Conservation (phyloP, 1,140 invertebrate species). For the Diorhabda sublineata region DNA sequence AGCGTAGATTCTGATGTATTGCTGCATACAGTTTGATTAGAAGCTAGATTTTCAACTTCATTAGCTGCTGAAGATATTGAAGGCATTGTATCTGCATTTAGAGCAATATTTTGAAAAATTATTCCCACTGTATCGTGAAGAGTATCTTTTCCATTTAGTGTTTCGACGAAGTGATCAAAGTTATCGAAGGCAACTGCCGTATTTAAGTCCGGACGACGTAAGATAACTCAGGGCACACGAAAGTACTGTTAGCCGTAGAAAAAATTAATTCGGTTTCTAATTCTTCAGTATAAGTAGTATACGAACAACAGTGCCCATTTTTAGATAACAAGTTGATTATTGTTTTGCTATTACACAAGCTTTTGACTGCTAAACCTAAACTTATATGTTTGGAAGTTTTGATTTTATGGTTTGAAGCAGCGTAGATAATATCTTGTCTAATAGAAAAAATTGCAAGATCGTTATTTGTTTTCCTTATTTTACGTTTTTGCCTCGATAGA, state of each 20-base stretch:
- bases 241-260: constrained; percentile 9
- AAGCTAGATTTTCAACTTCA: neutral
- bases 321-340: too few species aligned
- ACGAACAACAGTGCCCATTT: too few species aligned
- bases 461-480: constrained; percentile 10
- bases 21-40: neutral
- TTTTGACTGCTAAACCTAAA: too few species aligned
- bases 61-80: neutral
- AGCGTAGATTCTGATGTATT: neutral
- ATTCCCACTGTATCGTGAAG: too few species aligned
- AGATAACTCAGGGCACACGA: constrained; percentile 3
- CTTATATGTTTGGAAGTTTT: constrained; percentile 7
- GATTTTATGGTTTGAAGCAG: constrained; percentile 12
- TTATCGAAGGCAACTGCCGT: neutral
- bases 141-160: too few species aligned
- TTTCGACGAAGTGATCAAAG: neutral
- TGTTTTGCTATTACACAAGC: too few species aligned
- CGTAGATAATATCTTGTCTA: constrained; percentile 16
- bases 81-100: neutral
- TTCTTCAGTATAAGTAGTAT: too few species aligned
- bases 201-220: constrained; percentile 10
- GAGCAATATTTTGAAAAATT: neutral
- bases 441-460: constrained; percentile 18
- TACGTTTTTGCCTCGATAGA: neutral
- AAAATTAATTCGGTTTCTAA: constrained; percentile 1